A percentile compares a stretch with the other conserved stretches of the same genome.
These are phyloP conservation scores for Ammodramus savannarum DNA, from an alignment of 2,113 vertebrate genomes.

Conservation along the genomic window DNA sequence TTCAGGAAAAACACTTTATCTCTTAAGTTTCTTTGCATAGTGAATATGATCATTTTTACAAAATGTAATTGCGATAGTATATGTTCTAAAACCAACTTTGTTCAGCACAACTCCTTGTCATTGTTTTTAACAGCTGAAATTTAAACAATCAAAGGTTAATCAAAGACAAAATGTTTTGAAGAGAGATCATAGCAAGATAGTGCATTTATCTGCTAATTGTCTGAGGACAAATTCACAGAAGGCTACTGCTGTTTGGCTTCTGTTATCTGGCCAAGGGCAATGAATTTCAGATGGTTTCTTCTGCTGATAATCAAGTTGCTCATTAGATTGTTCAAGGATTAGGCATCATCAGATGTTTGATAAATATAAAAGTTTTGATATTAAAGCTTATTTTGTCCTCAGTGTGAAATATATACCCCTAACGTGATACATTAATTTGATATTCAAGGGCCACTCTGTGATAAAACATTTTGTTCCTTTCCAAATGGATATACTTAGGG, in stretches of 20 bases:
- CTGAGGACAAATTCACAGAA: slow-evolving; percentile 17
- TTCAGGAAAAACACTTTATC: background rate
- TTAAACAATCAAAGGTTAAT: slow-evolving; percentile 57
- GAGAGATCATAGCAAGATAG: background rate
- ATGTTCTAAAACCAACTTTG: background rate
- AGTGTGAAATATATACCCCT: background rate
- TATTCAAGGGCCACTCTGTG: background rate
- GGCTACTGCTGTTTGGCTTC: slow-evolving; percentile 24
- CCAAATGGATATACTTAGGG: background rate
- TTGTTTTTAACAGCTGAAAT: slow-evolving; percentile 16
- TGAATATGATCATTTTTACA: background rate
- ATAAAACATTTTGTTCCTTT: background rate
- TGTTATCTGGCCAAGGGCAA: slow-evolving; percentile 16
- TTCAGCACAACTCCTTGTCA: background rate
- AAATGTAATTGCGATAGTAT: background rate
- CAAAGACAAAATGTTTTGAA: slow-evolving; percentile 45
- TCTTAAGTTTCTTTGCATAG: background rate
- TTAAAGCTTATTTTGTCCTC: background rate
- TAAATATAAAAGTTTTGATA: background rate
- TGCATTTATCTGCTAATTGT: slow-evolving; percentile 55
- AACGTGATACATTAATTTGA: background rate
- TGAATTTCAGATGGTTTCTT: slow-evolving; percentile 40
- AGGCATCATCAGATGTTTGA: background rate
- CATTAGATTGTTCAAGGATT: slow-evolving; percentile 41
- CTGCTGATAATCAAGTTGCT: slow-evolving; percentile 39